These are phyloP conservation scores for Hoplostethus atlanticus DNA, from an alignment of 2,797 vertebrate species.

Conservation along the genomic window DNA sequence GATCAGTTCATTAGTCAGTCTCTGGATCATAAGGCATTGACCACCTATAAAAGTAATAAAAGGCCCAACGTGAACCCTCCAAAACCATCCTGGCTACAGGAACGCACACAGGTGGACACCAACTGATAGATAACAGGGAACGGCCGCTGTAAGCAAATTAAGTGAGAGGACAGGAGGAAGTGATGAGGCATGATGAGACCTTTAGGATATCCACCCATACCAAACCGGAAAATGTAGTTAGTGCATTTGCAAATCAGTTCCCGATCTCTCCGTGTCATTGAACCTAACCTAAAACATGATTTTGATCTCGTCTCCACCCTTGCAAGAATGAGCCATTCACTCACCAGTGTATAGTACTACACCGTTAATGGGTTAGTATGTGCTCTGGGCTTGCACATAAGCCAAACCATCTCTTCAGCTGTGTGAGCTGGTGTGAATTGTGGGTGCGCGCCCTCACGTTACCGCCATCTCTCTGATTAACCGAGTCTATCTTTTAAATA, in stretches of 20 bases:
- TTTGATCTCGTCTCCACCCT: neutral
- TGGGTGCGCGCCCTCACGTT: constrained; percentile 2
- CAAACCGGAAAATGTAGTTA: neutral
- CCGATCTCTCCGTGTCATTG: neutral
- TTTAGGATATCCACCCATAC: neutral
- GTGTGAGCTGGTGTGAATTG: constrained; percentile 20
- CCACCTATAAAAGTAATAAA: neutral
- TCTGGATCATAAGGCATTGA: neutral
- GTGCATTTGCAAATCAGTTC: neutral
- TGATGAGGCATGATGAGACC: neutral
- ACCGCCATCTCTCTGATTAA: constrained; percentile 54
- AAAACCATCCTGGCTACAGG: neutral
- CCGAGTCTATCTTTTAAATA: constrained; percentile 63
- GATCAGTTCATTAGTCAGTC: too few relatives aligned
- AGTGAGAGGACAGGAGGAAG: constrained; percentile 33
- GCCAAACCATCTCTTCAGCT: too few relatives aligned
- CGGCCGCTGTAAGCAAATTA: constrained; percentile 53
- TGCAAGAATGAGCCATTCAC: neutral
- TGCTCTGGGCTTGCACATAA: neutral
- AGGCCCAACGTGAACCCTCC: neutral
- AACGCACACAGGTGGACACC: neutral
- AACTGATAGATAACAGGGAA: constrained; percentile 24
- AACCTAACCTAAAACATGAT: neutral
- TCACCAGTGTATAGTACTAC: neutral
- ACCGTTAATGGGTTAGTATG: neutral